Percentiles rank a stretch among this genome's conserved stretches.
phyloP scores from a whole-genome alignment of 2,888 invertebrate species.

The Tethea ocularis region DNA sequence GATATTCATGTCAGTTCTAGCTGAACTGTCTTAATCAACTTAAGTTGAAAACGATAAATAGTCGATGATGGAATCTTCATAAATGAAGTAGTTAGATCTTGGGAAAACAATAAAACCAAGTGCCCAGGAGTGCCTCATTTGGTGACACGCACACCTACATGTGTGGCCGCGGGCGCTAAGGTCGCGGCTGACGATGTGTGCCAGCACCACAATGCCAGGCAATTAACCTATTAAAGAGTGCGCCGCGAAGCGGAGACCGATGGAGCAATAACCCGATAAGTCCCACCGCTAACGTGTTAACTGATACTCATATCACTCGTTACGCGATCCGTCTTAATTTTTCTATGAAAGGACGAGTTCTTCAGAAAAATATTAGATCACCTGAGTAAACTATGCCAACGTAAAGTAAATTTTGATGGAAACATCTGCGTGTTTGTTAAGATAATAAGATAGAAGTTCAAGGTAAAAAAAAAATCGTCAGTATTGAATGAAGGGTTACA shows the following conservation, averaged over 20 bases:
- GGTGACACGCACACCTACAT: constrained; percentile 68
- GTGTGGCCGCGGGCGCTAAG: constrained; percentile 79
- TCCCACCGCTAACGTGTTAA: constrained; percentile 58
- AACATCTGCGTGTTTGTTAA: neutral
- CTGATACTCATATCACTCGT: constrained; percentile 40
- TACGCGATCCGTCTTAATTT: neutral
- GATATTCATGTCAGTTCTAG: neutral
- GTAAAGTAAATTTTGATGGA: neutral
- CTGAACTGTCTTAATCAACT: constrained; percentile 6
- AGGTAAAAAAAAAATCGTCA: neutral
- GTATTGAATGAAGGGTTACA: neutral
- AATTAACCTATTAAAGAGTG: constrained; percentile 81
- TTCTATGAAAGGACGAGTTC: neutral
- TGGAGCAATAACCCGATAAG: constrained; percentile 71
- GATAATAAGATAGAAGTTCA: neutral
- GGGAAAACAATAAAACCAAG: constrained; percentile 28
- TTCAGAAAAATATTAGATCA: neutral
- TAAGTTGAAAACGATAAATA: neutral
- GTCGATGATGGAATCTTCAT: neutral
- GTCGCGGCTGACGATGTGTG: constrained; percentile 78
- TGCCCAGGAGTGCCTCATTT: constrained; percentile 57
- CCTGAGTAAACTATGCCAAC: neutral
- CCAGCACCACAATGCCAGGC: constrained; percentile 81
- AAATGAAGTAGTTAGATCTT: constrained; percentile 6
- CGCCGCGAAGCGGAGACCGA: constrained; percentile 63